These are phyloP conservation scores for Torymus auratus DNA, from an alignment of 2,888 invertebrate genomes.

Conservation along the genomic window DNA sequence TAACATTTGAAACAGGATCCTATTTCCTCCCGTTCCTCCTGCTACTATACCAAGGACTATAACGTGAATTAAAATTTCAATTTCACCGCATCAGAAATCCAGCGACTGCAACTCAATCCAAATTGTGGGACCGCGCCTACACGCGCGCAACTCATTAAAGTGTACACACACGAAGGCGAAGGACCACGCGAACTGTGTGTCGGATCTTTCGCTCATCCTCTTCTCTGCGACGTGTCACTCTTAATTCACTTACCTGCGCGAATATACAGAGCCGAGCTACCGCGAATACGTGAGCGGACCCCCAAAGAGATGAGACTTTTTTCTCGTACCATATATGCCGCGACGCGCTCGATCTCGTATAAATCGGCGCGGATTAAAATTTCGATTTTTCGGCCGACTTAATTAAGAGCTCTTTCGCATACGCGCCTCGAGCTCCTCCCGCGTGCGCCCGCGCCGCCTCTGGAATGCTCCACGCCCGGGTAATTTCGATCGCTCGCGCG, in stretches of 20 bases:
- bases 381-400: constrained; percentile 44
- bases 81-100: no score
- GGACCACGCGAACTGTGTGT: neutral
- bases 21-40: no score
- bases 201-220: constrained; percentile 5
- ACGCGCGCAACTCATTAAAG: constrained; percentile 21
- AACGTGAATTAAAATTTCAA: no score
- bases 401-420: constrained; percentile 30
- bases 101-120: no score
- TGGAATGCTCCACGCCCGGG: no score
- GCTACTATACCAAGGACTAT: no score
- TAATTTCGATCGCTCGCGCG: no score
- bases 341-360: constrained; percentile 25
- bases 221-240: constrained; percentile 30
- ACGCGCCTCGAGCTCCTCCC: neutral
- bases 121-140: neutral
- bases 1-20: no score
- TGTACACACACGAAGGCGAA: constrained; percentile 6
- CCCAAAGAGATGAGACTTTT: neutral
- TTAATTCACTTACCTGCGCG: constrained; percentile 41
- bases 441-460: neutral
- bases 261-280: neutral
- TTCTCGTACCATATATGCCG: neutral
- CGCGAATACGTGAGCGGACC: constrained; percentile 7
- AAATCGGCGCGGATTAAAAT: constrained; percentile 45